Evolutionary conservation across 2,797 vertebrate species (phyloP).

Genomic region (Chrosomus eos): DNA sequence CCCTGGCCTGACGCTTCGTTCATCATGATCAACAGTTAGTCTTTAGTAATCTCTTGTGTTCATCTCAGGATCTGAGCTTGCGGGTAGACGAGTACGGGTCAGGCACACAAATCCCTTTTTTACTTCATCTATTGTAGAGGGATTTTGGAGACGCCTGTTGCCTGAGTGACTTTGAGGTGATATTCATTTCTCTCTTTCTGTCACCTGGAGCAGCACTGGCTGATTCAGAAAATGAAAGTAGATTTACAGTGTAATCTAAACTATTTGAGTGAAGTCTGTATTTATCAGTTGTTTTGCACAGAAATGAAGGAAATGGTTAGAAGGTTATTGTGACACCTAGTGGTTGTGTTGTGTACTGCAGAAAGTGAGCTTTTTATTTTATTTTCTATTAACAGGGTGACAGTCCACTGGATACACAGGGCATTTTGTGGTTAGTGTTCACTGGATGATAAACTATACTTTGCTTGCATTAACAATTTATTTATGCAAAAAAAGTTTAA

Average conservation of each 20-base stretch:
- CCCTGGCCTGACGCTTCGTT: constrained; percentile 69
- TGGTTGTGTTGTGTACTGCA: constrained; percentile 59
- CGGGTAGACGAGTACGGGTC: constrained; percentile 54
- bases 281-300: neutral
- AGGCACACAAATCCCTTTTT: constrained; percentile 68
- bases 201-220: neutral
- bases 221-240: neutral
- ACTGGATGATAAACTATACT: neutral
- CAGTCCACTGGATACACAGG: neutral
- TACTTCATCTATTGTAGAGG: constrained; percentile 44
- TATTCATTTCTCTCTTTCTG: constrained; percentile 2
- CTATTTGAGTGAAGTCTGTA: neutral
- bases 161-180: constrained; percentile 7
- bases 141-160: constrained; percentile 23
- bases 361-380: neutral
- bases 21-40: constrained; percentile 78
- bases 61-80: constrained; percentile 66
- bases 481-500: neutral
- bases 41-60: constrained; percentile 75
- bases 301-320: constrained; percentile 34
- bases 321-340: constrained; percentile 73
- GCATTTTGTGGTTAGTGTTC: neutral
- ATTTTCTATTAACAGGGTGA: neutral
- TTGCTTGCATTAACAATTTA: neutral
- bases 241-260: neutral